Evolutionary conservation across 2,113 vertebrate species (phyloP).

Genomic region (Carettochelys insculpta): DNA sequence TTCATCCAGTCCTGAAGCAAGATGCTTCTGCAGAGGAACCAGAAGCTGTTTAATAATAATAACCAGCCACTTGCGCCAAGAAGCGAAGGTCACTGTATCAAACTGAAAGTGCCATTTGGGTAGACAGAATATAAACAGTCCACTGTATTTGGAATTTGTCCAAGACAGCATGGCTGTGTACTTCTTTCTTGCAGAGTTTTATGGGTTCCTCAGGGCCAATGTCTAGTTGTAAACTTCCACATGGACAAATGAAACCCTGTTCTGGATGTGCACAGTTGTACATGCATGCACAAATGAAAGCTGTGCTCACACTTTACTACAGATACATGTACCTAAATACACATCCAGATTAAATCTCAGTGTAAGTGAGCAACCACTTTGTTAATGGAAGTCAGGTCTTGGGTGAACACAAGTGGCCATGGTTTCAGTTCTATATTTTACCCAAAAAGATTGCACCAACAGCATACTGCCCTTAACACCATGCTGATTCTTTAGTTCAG

Average conservation of each 20-base stretch:
- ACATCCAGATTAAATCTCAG: not conserved
- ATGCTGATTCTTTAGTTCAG: not conserved
- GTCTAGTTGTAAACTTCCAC: not conserved
- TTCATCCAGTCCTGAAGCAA: not conserved
- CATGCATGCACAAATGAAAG: not conserved
- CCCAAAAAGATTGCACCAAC: not conserved
- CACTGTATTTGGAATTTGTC: not conserved
- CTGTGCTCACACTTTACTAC: not conserved
- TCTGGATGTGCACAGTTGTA: not conserved
- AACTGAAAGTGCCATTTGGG: rapidly evolving
- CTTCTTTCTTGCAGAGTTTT: rapidly evolving
- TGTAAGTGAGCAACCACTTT: rapidly evolving
- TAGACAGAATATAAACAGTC: not conserved
- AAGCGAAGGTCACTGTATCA: not conserved
- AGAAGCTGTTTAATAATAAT: not conserved
- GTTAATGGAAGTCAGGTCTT: not conserved
- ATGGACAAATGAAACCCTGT: not conserved
- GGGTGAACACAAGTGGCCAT: not conserved
- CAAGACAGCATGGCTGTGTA: rapidly evolving
- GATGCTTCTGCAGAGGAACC: not conserved
- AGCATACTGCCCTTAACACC: not conserved
- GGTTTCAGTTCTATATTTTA: not conserved
- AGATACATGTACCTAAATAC: not conserved
- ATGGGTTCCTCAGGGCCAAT: not conserved
- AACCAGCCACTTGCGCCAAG: rapidly evolving